phyloP scores from a whole-genome alignment of 2,113 vertebrate species.

The Lasiurus borealis region DNA sequence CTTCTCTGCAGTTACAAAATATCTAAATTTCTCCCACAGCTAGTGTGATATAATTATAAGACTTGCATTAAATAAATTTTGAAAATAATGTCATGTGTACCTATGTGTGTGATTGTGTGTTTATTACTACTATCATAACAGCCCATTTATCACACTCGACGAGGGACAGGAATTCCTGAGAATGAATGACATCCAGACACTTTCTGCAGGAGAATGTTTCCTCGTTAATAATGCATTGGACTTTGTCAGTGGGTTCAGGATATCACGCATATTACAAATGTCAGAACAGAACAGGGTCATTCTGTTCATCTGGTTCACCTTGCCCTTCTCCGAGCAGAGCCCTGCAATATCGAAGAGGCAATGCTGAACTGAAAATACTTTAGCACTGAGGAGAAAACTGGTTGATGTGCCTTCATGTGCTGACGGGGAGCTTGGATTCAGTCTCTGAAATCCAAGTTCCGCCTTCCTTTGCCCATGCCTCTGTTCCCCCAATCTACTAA shows the following conservation, averaged over 20 bases:
- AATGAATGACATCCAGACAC: neutral
- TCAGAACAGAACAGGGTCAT: neutral
- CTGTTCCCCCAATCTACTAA: neutral
- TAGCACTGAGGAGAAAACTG: neutral
- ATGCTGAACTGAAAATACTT: neutral
- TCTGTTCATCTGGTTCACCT: neutral
- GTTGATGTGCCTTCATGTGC: neutral
- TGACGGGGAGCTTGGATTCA: neutral
- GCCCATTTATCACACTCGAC: neutral
- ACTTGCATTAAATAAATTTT: conserved; percentile 32
- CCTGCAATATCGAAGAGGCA: neutral
- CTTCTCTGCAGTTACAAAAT: conserved; percentile 60
- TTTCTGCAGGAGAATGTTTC: neutral
- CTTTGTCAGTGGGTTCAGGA: neutral
- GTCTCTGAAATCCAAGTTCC: neutral
- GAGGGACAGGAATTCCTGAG: neutral
- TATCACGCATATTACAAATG: neutral
- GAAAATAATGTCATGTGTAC: neutral
- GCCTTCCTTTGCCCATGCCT: neutral
- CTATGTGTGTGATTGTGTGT: neutral
- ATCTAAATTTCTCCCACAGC: neutral
- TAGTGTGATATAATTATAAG: neutral
- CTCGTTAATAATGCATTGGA: neutral
- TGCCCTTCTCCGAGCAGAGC: neutral
- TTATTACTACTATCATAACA: neutral